A percentile compares a stretch with the other conserved stretches of the same genome.
Evolutionary conservation across 2,888 invertebrate genomes (phyloP).

Genomic region (Heliconius cydno): DNA sequence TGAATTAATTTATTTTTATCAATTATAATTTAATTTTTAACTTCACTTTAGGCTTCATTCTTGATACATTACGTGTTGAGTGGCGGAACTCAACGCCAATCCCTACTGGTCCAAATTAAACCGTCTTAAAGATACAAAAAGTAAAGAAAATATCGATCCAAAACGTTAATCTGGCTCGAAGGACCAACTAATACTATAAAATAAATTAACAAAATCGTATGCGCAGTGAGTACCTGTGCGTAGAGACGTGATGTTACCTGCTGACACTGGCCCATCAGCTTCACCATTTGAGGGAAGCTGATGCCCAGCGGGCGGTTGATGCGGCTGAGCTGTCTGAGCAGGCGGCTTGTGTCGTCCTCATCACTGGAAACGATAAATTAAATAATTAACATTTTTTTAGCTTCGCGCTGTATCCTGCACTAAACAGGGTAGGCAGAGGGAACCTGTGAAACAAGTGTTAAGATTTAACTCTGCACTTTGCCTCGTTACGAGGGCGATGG

Average conservation of each 20-base stretch:
- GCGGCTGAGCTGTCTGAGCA: constrained; percentile 85
- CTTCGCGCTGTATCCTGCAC: not conserved
- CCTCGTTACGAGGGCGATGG: not conserved
- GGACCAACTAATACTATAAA: not conserved
- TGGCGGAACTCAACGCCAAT: too few relatives aligned
- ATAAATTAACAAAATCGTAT: not conserved
- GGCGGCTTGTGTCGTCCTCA: constrained; percentile 86
- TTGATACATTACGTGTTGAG: too few relatives aligned
- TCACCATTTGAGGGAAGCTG: constrained; percentile 89
- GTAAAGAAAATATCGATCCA: not conserved
- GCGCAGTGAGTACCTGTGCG: constrained; percentile 16
- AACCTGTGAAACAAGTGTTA: not conserved
- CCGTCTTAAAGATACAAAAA: too few relatives aligned
- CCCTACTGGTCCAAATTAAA: too few relatives aligned
- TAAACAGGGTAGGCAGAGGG: not conserved
- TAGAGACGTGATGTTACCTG: constrained; percentile 76
- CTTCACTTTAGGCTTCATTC: too few relatives aligned
- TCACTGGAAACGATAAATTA: constrained; percentile 81
- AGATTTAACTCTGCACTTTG: not conserved
- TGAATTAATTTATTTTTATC: too few relatives aligned
- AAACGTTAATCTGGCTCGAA: not conserved
- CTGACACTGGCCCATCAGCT: constrained; percentile 91
- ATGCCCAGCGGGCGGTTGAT: constrained; percentile 86
- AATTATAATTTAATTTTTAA: too few relatives aligned
- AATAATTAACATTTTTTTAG: not conserved